Base-by-base conservation (phyloP, 2,113 vertebrate species). In the Riparia riparia region DNA sequence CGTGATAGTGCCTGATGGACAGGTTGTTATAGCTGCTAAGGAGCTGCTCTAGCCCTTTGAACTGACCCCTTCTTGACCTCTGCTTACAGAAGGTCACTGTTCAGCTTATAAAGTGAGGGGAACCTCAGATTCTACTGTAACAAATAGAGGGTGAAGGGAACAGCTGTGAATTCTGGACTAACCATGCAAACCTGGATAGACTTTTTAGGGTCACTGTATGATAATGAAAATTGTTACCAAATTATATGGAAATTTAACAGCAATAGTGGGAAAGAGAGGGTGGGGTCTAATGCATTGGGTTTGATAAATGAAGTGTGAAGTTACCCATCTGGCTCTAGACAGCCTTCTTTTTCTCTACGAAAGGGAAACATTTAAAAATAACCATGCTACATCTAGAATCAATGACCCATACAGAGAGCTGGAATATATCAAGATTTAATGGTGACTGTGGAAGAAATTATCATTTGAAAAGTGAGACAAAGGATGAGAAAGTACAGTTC, bases 251-350 rank as follows among this genome's bases (percentile, higher is more conserved):
- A 99, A 98, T 99, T 99, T 99, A 98, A 98, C 99, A 97, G 98
- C 99, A 98, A 98, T 98, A 98, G 98, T 98, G 98, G 97, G 98
- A 96, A 98, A 97, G 97, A 98, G 98, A 98, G 98, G 98, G 98
- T 96, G 97, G 98, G 89, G 98, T 97, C 97, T 91, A 13, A 96
- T 92, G 98, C 98, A 98, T 99, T 99, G 97, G 98, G 98, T 99
- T 99, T 99, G 99, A 99, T 99, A 99, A 99, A 99, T 99, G 99
- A 98, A 99, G 99, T 99, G 99, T 99, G 99, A 99, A 99, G 99
- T 98, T 98, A 98, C 98, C 99, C 99, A 99, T 99, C 99, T 99
- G 99, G 98, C 98, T 98, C 97, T 97, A 98, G 98, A 96, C 97
- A 97, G 96, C 97, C 94, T 88, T 93, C 73, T 93, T 97, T 95